Conservation (phyloP, 2,113 vertebrate species). For the Lates calcarifer region DNA sequence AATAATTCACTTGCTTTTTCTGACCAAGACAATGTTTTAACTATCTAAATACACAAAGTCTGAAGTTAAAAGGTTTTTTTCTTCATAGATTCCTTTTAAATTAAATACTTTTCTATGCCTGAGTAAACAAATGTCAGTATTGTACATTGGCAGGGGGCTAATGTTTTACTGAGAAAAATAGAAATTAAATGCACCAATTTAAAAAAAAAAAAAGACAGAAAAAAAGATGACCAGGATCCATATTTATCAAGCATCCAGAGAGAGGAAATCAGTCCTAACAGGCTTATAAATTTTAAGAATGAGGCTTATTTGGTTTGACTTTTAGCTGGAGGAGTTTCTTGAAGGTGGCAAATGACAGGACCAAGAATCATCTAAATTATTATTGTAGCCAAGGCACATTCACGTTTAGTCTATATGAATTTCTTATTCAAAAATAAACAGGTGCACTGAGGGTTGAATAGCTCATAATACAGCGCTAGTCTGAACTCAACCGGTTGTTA, state of each 20-base stretch:
- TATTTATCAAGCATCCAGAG: conserved; percentile 76
- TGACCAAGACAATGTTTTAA: conserved; percentile 91
- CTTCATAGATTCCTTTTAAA: conserved; percentile 78
- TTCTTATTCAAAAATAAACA: conserved; percentile 50
- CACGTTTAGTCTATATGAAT: conserved; percentile 49
- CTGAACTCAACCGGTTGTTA: conserved; percentile 27
- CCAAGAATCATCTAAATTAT: conserved; percentile 44
- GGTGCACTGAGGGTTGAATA: conserved; percentile 16
- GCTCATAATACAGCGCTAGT: conserved; percentile 30
- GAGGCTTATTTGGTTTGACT: conserved; percentile 53
- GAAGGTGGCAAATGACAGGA: conserved; percentile 37
- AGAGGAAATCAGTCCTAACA: conserved; percentile 31
- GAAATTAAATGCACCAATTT: conserved; percentile 81
- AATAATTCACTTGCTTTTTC: conserved; percentile 87
- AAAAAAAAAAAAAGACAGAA: conserved; percentile 27
- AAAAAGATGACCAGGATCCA: conserved; percentile 43
- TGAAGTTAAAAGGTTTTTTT: conserved; percentile 88
- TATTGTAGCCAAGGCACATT: conserved; percentile 77
- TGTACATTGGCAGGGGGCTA: conserved; percentile 86
- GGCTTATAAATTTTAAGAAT: conserved; percentile 36
- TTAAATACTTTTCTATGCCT: conserved; percentile 92
- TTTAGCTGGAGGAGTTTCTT: conserved; percentile 45
- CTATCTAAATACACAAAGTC: conserved; percentile 92
- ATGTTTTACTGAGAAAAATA: conserved; percentile 48
- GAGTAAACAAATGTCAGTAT: conserved; percentile 94